A percentile compares a stretch with the other conserved stretches of the same genome.
phyloP scores from a whole-genome alignment of 2,797 vertebrate genomes.

The Catharus ustulatus region DNA sequence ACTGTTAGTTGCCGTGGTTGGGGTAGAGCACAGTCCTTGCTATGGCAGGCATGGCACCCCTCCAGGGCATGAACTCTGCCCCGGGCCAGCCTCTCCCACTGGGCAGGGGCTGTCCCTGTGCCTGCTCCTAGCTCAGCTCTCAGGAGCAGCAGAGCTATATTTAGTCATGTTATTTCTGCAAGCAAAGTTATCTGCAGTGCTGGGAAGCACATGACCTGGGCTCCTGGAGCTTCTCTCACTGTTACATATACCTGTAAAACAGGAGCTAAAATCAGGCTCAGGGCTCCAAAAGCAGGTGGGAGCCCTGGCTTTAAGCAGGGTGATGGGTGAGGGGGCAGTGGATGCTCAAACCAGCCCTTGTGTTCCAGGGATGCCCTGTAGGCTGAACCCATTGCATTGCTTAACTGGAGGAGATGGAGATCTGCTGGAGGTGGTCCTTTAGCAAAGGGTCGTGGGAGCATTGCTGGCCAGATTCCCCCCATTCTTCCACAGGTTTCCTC shows the following conservation, averaged over 20 bases:
- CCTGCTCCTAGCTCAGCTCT: not conserved
- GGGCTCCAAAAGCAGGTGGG: too few relatives aligned
- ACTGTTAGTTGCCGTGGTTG: rapidly evolving
- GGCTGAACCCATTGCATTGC: not conserved
- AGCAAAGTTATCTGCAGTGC: not conserved
- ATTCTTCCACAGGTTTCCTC: not conserved
- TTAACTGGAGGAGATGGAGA: not conserved
- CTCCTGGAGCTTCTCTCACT: not conserved
- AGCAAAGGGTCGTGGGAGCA: rapidly evolving
- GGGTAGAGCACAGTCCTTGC: not conserved
- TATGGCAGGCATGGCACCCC: rapidly evolving
- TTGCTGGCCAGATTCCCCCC: not conserved
- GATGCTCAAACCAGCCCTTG: not conserved
- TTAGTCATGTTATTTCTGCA: not conserved
- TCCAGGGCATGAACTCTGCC: rapidly evolving
- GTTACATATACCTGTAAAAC: rapidly evolving
- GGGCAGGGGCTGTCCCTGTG: not conserved
- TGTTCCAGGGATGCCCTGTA: not conserved
- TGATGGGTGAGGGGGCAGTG: not conserved
- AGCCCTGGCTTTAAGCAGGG: not conserved
- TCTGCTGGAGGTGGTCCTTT: not conserved
- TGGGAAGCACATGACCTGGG: not conserved
- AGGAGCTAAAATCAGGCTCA: not conserved
- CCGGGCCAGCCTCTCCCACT: rapidly evolving
- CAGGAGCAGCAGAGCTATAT: not conserved